These are phyloP conservation scores for Candidula unifasciata DNA, from an alignment of 2,888 invertebrate species.

Conservation along the genomic window DNA sequence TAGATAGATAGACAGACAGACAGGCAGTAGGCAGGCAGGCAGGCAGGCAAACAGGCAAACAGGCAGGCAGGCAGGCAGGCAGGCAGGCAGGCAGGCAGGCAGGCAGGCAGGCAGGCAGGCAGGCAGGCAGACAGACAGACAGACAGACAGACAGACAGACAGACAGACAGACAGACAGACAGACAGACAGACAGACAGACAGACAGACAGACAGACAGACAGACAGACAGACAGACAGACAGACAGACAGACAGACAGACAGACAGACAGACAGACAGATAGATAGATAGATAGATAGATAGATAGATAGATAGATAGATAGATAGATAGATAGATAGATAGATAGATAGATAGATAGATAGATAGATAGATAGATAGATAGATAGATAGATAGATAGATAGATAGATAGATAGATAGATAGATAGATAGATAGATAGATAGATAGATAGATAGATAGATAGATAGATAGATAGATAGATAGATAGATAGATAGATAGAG, in stretches of 20 bases:
- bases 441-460: slow-evolving; percentile 13
- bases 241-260: not conserved
- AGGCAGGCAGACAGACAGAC: not conserved
- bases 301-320: slow-evolving; percentile 21
- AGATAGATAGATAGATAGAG: not conserved
- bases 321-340: slow-evolving; percentile 17
- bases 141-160: not conserved
- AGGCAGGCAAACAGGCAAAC: not conserved
- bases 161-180: not conserved
- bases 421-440: slow-evolving; percentile 21
- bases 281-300: slow-evolving; percentile 21
- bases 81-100: not conserved
- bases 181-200: not conserved
- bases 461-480: not conserved
- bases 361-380: slow-evolving; percentile 21
- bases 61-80: not conserved
- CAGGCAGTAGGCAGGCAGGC: not conserved
- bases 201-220: not conserved
- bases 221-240: not conserved
- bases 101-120: not conserved
- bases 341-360: slow-evolving; percentile 21
- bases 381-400: slow-evolving; percentile 21
- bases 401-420: slow-evolving; percentile 21
- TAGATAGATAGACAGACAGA: not conserved
- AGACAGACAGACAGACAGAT: slow-evolving; percentile 9